A percentile compares a stretch with the other conserved stretches of the same genome.
Conservation (phyloP, 2,888 invertebrate genomes). For the Steinernema scapterisci region DNA sequence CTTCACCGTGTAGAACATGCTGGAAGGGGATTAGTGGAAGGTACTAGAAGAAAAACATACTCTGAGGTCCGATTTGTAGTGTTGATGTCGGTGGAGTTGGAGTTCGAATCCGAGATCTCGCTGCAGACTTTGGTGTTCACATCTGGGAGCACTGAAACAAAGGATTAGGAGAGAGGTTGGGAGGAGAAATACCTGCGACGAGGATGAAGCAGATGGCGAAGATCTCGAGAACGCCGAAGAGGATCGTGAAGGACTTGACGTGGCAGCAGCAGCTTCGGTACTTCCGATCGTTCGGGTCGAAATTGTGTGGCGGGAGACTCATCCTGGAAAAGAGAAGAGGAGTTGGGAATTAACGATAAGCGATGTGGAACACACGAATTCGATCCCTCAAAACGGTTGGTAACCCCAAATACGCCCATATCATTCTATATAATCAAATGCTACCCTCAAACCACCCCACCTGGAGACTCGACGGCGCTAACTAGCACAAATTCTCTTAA, state of each 20-base stretch:
- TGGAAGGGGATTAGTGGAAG: not conserved
- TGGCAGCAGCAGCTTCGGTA: conserved; percentile 56
- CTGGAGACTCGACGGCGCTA: too few species aligned
- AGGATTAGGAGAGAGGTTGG: not conserved
- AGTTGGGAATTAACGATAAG: too few species aligned
- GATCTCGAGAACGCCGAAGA: conserved; percentile 61
- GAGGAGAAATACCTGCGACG: conserved; percentile 54
- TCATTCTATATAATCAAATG: too few species aligned
- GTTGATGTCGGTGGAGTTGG: not conserved
- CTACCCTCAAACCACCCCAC: too few species aligned
- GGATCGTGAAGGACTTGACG: conserved; percentile 57
- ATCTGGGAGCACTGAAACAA: conserved; percentile 51
- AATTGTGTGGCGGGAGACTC: conserved; percentile 35
- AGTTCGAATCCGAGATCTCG: not conserved
- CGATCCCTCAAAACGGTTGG: too few species aligned
- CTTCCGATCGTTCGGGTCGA: conserved; percentile 50
- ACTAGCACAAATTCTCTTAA: too few species aligned
- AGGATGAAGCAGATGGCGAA: conserved; percentile 63
- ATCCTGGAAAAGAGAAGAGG: not conserved
- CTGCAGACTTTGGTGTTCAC: conserved; percentile 48
- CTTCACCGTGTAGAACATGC: conserved; percentile 1
- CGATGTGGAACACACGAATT: too few species aligned
- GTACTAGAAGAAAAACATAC: too few species aligned
- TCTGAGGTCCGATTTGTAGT: not conserved
- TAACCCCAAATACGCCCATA: too few species aligned